These are phyloP conservation scores for Ormyrus rosae DNA, from an alignment of 2,888 invertebrate species.

Conservation along the genomic window DNA sequence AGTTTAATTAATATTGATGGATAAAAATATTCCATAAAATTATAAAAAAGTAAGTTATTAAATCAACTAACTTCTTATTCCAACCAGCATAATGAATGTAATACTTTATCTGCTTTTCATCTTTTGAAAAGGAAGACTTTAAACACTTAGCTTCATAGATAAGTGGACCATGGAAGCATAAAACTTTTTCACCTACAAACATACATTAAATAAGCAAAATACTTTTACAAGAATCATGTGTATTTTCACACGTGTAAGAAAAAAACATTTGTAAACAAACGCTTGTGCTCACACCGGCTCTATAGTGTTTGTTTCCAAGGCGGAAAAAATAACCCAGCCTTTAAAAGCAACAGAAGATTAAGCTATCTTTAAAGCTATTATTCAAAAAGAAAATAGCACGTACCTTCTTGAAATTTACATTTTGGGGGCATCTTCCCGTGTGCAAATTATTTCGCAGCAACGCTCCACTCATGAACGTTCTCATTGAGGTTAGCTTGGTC, in stretches of 20 bases:
- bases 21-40: not conserved
- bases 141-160: conserved; percentile 98
- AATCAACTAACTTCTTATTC: conserved; percentile 92
- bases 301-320: conserved; percentile 31
- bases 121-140: conserved; percentile 86
- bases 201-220: not conserved
- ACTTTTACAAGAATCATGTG: not conserved
- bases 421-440: conserved; percentile 80
- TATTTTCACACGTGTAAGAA: not conserved
- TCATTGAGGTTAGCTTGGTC: conserved; percentile 43
- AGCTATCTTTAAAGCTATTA: not conserved
- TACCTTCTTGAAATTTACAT: conserved; percentile 86
- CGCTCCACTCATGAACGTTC: conserved; percentile 21
- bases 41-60: not conserved
- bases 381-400: conserved; percentile 17
- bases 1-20: not conserved
- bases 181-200: conserved; percentile 88
- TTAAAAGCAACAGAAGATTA: not conserved
- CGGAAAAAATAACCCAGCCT: conserved; percentile 6
- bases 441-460: conserved; percentile 26
- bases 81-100: conserved; percentile 98
- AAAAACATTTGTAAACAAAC: not conserved
- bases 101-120: conserved; percentile 91
- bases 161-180: conserved; percentile 97
- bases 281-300: not conserved